A percentile compares a stretch with the other conserved stretches of the same genome.
Evolutionary conservation across 2,797 vertebrate species (phyloP).

Genomic region (Chelonia mydas): DNA sequence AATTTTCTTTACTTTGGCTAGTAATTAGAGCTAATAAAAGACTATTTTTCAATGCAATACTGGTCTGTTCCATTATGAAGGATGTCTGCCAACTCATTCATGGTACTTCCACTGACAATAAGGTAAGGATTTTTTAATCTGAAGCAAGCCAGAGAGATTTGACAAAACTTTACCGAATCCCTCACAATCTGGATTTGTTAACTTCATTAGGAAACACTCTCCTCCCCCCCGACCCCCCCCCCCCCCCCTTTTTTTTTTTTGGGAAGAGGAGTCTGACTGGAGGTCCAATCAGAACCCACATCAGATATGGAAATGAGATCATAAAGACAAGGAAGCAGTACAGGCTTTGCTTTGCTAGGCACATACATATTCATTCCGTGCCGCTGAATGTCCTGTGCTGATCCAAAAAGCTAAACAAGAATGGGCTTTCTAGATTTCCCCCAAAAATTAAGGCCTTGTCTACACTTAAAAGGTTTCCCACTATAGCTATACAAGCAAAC

Average conservation of each 20-base stretch:
- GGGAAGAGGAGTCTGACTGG: neutral
- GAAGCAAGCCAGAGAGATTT: neutral
- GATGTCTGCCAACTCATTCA: neutral
- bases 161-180: neutral
- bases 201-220: neutral
- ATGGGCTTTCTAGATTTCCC: neutral
- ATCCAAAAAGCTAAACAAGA: neutral
- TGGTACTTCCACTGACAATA: neutral
- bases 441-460: neutral
- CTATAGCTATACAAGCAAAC: neutral
- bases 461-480: too few relatives aligned
- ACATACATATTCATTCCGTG: neutral
- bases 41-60: neutral
- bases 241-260: neutral
- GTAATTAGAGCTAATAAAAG: neutral
- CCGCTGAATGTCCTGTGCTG: neutral
- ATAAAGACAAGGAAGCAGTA: neutral
- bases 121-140: neutral
- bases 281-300: neutral
- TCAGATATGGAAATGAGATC: neutral
- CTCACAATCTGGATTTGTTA: neutral
- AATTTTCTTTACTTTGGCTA: neutral
- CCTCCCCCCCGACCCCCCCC: too few relatives aligned
- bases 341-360: neutral
- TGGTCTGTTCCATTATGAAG: neutral